phyloP scores from a whole-genome alignment of 2,113 vertebrate genomes.

The Stegostoma tigrinum region DNA sequence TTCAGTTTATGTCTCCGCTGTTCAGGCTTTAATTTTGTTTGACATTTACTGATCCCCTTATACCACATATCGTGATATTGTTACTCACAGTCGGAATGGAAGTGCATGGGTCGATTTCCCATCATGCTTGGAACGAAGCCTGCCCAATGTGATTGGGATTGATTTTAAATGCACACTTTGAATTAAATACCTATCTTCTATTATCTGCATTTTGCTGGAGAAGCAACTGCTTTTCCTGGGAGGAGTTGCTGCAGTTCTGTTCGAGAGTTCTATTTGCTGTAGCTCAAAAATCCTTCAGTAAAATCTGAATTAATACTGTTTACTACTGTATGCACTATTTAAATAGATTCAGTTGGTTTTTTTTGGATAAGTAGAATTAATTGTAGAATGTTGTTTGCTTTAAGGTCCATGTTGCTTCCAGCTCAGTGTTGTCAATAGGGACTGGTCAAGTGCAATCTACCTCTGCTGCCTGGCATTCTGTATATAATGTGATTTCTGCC shows the following conservation, averaged over 20 bases:
- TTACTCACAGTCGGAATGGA: neutral
- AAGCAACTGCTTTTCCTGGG: neutral
- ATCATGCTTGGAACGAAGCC: neutral
- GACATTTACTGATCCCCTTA: neutral
- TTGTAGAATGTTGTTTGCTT: neutral
- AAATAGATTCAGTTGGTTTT: neutral
- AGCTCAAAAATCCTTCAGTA: neutral
- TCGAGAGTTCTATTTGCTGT: neutral
- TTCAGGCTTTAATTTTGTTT: neutral
- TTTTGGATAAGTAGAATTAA: neutral
- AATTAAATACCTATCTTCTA: neutral
- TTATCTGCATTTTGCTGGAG: neutral
- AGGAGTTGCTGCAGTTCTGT: neutral
- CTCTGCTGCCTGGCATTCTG: neutral
- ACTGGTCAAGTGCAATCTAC: neutral
- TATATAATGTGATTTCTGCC: neutral
- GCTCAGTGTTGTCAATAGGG: neutral
- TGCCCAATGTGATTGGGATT: neutral
- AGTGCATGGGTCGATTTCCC: neutral
- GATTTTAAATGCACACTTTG: neutral
- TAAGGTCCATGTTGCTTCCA: neutral
- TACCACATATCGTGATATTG: neutral
- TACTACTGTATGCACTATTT: neutral
- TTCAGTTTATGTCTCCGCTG: neutral
- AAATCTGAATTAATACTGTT: neutral